phyloP scores from a whole-genome alignment of 2,797 vertebrate genomes.

The Eremophila alpestris region DNA sequence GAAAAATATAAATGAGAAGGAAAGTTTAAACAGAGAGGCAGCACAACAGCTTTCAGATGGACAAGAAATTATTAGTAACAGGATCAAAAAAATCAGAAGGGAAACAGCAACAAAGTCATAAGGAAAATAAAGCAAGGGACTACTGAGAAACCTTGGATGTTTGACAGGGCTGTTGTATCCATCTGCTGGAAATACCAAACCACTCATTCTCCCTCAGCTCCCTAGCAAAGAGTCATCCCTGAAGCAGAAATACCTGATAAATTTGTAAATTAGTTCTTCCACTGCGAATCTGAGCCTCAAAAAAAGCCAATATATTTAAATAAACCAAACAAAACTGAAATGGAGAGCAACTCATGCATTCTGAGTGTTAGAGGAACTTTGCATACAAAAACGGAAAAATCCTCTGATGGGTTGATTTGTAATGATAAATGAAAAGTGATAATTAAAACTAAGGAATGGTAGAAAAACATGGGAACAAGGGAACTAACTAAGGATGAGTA shows the following conservation, averaged over 20 bases:
- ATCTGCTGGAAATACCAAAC: not conserved
- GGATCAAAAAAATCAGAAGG: not conserved
- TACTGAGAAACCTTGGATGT: not conserved
- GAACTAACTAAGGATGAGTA: not conserved
- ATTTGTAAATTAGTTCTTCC: not conserved
- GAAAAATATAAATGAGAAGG: not conserved
- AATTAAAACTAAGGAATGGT: not conserved
- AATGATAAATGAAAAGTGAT: not conserved
- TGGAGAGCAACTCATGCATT: not conserved
- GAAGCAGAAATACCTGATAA: not conserved
- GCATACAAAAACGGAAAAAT: not conserved
- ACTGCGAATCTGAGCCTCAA: not conserved
- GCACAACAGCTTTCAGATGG: not conserved
- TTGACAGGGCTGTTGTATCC: not conserved
- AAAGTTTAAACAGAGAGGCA: not conserved
- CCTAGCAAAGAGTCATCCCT: not conserved
- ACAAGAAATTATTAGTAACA: not conserved
- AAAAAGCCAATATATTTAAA: not conserved
- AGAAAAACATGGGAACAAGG: not conserved
- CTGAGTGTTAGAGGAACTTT: not conserved
- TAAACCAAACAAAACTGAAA: not conserved
- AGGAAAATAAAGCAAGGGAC: not conserved
- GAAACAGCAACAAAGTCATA: not conserved
- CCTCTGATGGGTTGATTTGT: not conserved
- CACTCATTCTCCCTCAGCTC: not conserved